phyloP scores from a whole-genome alignment of 1,140 invertebrate species.

The Lanistes nyassanus region DNA sequence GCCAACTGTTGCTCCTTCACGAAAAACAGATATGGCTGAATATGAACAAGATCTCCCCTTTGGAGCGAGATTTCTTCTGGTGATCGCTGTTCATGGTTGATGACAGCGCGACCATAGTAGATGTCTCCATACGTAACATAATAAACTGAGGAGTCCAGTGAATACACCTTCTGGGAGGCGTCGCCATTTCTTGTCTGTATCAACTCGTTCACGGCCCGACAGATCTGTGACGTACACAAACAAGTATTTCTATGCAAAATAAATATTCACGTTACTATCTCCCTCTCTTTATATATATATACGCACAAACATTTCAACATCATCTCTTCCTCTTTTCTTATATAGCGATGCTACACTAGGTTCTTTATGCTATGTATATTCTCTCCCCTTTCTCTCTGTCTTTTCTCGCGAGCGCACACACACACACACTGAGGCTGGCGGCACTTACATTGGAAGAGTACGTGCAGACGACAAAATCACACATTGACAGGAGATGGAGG shows the following conservation, averaged over 20 bases:
- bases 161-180: conserved; percentile 84
- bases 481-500: conserved; percentile 86
- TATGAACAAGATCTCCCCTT: conserved; percentile 85
- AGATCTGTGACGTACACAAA: conserved; percentile 74
- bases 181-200: conserved; percentile 92
- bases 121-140: conserved; percentile 91
- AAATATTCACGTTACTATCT: too few species aligned
- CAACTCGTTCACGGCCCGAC: conserved; percentile 94
- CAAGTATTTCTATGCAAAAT: too few species aligned
- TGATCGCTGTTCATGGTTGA: conserved; percentile 60
- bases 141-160: conserved; percentile 97
- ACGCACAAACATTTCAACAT: too few species aligned
- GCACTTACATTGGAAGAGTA: conserved; percentile 91
- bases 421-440: too few species aligned
- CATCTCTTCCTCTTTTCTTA: too few species aligned
- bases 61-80: conserved; percentile 78
- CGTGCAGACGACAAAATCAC: conserved; percentile 93
- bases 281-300: too few species aligned
- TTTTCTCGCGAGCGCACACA: too few species aligned
- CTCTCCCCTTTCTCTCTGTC: too few species aligned
- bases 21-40: conserved; percentile 58
- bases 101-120: conserved; percentile 82
- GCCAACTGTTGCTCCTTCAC: conserved; percentile 63
- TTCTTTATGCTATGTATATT: too few species aligned
- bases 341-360: too few species aligned